Conservation (phyloP, 2,113 vertebrate genomes). For the Gymnobelideus leadbeateri region DNA sequence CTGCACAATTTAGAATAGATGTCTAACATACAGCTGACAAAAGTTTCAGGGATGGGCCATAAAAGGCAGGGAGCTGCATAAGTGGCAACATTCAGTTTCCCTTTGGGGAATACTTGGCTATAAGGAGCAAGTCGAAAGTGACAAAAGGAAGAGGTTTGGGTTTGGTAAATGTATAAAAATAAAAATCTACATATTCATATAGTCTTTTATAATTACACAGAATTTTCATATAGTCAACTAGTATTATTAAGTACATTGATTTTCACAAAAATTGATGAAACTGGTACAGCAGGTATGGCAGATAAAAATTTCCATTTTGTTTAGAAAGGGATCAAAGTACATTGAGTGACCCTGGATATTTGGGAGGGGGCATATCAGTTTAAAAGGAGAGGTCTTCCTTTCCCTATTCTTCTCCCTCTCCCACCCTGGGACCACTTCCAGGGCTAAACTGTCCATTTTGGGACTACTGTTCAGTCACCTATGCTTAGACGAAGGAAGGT, state of each 20-base stretch:
- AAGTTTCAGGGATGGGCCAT: background rate
- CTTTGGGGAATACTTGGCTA: background rate
- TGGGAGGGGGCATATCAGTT: background rate
- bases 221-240: background rate
- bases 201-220: background rate
- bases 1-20: background rate
- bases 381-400: background rate
- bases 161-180: background rate
- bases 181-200: background rate
- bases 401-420: no score
- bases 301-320: background rate
- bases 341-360: background rate
- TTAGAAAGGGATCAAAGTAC: background rate
- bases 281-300: background rate
- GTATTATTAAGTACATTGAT: background rate
- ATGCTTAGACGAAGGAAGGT: background rate
- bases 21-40: background rate
- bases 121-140: background rate
- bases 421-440: background rate
- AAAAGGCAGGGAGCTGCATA: background rate
- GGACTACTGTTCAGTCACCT: background rate
- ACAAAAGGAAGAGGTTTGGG: background rate
- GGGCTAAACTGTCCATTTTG: background rate
- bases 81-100: background rate
- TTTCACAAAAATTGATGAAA: background rate